Percentiles rank a stretch among this genome's conserved stretches.
These are phyloP conservation scores for Ictidomys tridecemlineatus DNA, from an alignment of 2,113 vertebrate species.

Conservation along the genomic window DNA sequence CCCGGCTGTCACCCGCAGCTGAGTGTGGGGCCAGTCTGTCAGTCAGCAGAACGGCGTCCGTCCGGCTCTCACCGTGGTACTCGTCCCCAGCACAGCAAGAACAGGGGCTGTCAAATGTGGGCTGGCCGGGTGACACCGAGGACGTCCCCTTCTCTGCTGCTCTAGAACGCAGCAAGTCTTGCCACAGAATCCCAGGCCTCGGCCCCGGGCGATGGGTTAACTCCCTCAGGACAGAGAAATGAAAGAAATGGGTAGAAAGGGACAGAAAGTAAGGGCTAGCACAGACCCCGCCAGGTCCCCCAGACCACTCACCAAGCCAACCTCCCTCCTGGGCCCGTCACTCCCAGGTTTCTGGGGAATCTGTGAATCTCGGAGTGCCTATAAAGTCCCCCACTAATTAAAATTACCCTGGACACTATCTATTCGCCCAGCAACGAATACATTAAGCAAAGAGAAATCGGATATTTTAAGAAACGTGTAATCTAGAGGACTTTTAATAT, in stretches of 20 bases:
- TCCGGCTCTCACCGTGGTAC: background rate
- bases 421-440: background rate
- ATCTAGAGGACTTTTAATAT: background rate
- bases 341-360: too few relatives aligned
- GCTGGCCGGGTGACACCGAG: fast-evolving
- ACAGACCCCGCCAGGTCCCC: too few relatives aligned
- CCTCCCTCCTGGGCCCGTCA: too few relatives aligned
- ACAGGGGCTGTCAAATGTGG: fast-evolving
- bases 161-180: background rate
- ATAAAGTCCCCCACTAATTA: background rate
- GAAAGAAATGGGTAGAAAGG: too few relatives aligned
- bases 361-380: too few relatives aligned
- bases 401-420: background rate
- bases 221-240: background rate
- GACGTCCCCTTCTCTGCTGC: background rate
- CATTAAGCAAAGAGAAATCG: background rate
- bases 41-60: background rate
- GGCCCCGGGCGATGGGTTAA: background rate
- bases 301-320: too few relatives aligned
- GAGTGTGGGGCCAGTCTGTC: background rate
- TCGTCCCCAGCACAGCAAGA: background rate
- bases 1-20: background rate
- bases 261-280: too few relatives aligned
- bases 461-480: background rate
- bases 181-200: background rate